A percentile compares a stretch with the other conserved stretches of the same genome.
Conservation (phyloP, 2,888 invertebrate genomes). For the Tetropium fuscum region DNA sequence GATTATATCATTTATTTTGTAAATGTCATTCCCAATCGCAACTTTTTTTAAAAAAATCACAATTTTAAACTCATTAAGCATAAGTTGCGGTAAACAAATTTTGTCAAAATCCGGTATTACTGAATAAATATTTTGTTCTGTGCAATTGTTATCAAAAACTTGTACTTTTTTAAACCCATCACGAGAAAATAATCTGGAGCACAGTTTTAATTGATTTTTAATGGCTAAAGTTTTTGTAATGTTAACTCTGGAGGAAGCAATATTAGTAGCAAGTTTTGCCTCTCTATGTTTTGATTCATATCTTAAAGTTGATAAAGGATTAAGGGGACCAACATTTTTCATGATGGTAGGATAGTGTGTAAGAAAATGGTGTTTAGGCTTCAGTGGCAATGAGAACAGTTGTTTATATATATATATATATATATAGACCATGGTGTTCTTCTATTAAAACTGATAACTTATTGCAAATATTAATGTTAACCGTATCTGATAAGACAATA, state of each 20-base stretch:
- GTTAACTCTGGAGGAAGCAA: slow-evolving; percentile 13
- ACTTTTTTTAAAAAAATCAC: no score
- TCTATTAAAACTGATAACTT: slow-evolving; percentile 24
- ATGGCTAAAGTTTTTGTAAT: slow-evolving; percentile 10
- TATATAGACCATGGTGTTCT: slow-evolving; percentile 35
- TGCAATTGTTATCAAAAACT: no score
- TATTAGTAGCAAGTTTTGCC: slow-evolving; percentile 10
- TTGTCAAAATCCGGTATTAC: no score
- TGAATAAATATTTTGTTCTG: no score
- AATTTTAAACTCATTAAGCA: no score
- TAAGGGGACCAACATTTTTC: slow-evolving; percentile 32
- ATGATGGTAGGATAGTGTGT: slow-evolving; percentile 37
- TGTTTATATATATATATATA: slow-evolving; percentile 28
- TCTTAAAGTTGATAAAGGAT: slow-evolving; percentile 25
- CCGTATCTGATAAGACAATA: slow-evolving; percentile 26
- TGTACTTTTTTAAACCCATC: background rate
- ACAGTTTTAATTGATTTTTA: slow-evolving; percentile 11
- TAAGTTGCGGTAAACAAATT: no score
- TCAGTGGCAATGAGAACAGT: slow-evolving; percentile 30
- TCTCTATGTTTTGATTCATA: slow-evolving; percentile 29
- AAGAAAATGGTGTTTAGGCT: slow-evolving; percentile 39
- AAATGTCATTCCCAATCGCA: no score
- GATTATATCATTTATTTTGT: no score
- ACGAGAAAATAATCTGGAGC: background rate
- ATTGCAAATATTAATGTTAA: slow-evolving; percentile 6